Base-by-base conservation (phyloP, 2,113 vertebrate species). In the Gallinago media region DNA sequence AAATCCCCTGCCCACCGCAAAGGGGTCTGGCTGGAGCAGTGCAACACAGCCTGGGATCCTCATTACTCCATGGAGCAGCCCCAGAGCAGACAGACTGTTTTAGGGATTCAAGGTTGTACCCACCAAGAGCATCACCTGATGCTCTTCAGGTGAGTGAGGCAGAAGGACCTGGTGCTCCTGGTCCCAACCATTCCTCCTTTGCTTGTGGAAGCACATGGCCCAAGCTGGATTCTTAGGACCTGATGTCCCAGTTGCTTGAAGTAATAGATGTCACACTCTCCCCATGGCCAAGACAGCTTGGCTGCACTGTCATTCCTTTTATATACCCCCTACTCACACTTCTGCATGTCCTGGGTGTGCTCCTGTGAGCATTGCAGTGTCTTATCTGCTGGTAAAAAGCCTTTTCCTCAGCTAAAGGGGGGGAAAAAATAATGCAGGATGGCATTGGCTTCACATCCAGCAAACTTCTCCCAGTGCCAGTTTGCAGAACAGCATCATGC, bases 121-220 rank as follows among this genome's bases (percentile, higher is more conserved):
- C 21, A 22, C 47, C 47, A 47, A 47, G 47, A 47, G 20, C 47
- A 47, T 47, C 47, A 47, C 47, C 20, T 68, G 22, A 36, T 27
- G 13, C 26, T 73, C 26, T 65, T 74, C 3, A 7, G 12, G 7
- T 59, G 58, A 40, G 29, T 54, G 71, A 74, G 12, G 25, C 34
- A 46, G 42, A 55, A 25, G 6, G 19, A 0, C 6, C 15, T 1
- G 1, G 12, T 2, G 0, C 15, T 79, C 7, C n/a, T 36, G 47
- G 9, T 56, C 36, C 11, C 40, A 72, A 0, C 10, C 14, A 13
- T 36, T 76, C 15, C 11, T 72, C 19, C 15, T 61, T 56, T 61
- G 8, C 18, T 88, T 88, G n/a, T 26, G 62, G 38, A 67, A 79
- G 40, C 29, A 31, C 18, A 3, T 42, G 2, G 47, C n/a, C n/a